phyloP scores from a whole-genome alignment of 2,113 vertebrate genomes.

The Bubalus kerabau region DNA sequence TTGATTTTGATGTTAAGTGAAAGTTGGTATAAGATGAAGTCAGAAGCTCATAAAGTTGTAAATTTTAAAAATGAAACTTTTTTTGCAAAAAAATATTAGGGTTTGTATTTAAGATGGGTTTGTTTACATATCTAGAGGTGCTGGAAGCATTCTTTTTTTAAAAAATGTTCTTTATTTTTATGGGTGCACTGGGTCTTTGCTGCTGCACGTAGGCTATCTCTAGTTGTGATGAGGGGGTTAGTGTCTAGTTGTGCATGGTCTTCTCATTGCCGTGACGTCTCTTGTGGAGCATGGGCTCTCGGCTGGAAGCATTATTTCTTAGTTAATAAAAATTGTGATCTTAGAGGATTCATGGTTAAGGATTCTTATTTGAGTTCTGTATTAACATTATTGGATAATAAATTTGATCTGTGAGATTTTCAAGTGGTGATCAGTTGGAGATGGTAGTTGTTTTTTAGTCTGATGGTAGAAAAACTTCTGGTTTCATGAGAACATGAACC shows the following conservation, averaged over 20 bases:
- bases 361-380: background rate
- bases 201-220: background rate
- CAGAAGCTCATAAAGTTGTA: background rate
- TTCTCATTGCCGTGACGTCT: background rate
- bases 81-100: background rate
- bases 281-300: background rate
- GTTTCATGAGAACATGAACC: background rate
- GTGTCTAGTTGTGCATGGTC: background rate
- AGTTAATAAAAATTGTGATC: conserved; percentile 7
- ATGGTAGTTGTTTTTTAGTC: conserved; percentile 3
- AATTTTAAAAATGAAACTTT: conserved; percentile 12
- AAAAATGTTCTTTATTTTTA: background rate
- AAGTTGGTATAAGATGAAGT: background rate
- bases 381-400: background rate
- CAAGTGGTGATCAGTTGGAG: background rate
- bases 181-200: background rate
- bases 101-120: background rate
- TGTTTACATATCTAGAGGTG: background rate
- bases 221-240: background rate
- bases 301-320: background rate
- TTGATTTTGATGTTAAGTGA: background rate
- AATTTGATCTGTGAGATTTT: background rate
- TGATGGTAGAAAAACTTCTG: background rate
- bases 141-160: background rate
- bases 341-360: background rate